Evolutionary conservation across 2,797 vertebrate genomes (phyloP).

Genomic region (Chiloscyllium punctatum): DNA sequence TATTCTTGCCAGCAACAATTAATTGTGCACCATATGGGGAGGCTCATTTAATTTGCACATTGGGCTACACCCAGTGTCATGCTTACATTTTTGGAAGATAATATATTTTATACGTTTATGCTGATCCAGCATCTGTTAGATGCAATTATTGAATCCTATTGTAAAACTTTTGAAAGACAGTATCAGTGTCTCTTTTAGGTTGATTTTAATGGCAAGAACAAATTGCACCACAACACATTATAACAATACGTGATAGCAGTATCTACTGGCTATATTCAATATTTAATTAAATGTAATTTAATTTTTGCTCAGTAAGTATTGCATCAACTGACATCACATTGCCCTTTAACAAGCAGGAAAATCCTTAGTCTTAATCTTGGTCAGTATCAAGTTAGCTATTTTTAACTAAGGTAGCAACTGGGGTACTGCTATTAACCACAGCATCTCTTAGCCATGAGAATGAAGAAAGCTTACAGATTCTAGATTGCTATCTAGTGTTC

Average conservation of each 20-base stretch:
- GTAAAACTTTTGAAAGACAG: neutral
- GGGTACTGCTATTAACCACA: neutral
- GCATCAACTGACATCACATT: neutral
- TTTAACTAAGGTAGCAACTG: neutral
- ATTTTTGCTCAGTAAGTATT: neutral
- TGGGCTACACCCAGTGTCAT: constrained; percentile 10
- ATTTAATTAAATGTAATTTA: neutral
- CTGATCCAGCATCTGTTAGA: constrained; percentile 10
- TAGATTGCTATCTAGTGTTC: neutral
- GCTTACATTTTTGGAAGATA: constrained; percentile 16
- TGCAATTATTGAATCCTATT: constrained; percentile 12
- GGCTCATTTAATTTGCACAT: neutral
- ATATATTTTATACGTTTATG: neutral
- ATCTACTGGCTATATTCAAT: neutral
- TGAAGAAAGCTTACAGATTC: neutral
- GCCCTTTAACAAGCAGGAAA: no score
- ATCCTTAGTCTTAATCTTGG: neutral
- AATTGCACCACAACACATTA: neutral
- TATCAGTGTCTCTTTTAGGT: neutral
- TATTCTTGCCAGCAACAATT: constrained; percentile 7
- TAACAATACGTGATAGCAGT: neutral
- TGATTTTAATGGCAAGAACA: no score
- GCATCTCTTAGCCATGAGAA: neutral
- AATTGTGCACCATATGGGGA: constrained; percentile 18
- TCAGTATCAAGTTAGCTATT: neutral